Percentiles rank a stretch among this genome's conserved stretches.
Evolutionary conservation across 37 sponge, comb jelly and placozoan species (phyloP).

Genomic region (Haliclona indistincta): DNA sequence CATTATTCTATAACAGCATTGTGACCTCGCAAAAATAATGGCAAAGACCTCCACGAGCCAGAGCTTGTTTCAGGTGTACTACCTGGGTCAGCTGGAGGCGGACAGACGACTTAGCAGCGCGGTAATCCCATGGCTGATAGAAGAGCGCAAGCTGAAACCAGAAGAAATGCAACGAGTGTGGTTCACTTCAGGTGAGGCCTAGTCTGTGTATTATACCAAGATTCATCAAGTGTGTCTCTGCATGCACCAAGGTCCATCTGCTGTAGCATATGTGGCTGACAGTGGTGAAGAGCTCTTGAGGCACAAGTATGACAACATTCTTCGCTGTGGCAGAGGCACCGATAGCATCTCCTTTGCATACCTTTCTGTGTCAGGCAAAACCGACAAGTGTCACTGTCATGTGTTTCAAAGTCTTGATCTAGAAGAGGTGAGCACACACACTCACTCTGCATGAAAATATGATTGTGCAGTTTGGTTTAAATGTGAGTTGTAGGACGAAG

Average conservation of each 20-base stretch:
- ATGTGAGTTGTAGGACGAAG: no score
- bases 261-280: constrained; percentile 57
- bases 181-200: constrained; percentile 54
- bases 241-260: constrained; percentile 21
- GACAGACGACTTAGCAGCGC: constrained; percentile 39
- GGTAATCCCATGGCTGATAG: constrained; percentile 77
- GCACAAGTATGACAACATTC: constrained; percentile 41
- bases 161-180: constrained; percentile 48
- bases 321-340: constrained; percentile 33
- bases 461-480: no score
- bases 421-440: constrained; percentile 74
- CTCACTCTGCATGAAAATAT: no score
- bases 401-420: constrained; percentile 53
- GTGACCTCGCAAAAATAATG: no score
- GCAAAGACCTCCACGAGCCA: constrained; percentile 41
- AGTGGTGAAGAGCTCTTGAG: constrained; percentile 54
- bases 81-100: constrained; percentile 52
- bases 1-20: no score
- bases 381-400: constrained; percentile 45
- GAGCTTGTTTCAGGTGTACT: constrained; percentile 62
- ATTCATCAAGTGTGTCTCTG: not conserved
- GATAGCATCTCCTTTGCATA: constrained; percentile 72
- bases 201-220: not conserved
- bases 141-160: constrained; percentile 55
- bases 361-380: constrained; percentile 17